Percentiles rank a stretch among this genome's conserved stretches.
Conservation (phyloP, 2,797 vertebrate species). For the Enteromius thamalakanensis region DNA sequence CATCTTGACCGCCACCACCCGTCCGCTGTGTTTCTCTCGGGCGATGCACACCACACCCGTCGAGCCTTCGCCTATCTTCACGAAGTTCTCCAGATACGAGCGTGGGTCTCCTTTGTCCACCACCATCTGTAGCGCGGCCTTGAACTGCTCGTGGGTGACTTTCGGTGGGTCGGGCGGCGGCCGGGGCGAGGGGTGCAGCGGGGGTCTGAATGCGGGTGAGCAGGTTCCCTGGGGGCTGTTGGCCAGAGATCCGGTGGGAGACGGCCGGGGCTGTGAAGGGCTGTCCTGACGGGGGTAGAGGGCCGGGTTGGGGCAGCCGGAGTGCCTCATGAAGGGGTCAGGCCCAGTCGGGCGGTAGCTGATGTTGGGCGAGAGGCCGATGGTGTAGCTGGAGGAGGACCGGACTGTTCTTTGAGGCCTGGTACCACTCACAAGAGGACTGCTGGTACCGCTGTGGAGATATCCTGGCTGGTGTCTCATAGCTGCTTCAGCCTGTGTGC, state of each 20-base stretch:
- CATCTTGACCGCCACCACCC: constrained; percentile 98
- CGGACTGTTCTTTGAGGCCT: constrained; percentile 77
- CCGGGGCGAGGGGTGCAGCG: constrained; percentile 81
- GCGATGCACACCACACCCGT: constrained; percentile 97
- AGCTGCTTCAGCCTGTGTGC: constrained; percentile 73
- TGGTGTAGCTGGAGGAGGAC: constrained; percentile 83
- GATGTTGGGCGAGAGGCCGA: constrained; percentile 82
- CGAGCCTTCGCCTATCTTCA: constrained; percentile 97
- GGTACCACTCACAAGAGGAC: constrained; percentile 75
- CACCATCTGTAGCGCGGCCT: constrained; percentile 96
- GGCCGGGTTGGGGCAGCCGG: constrained; percentile 79
- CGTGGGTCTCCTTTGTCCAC: constrained; percentile 96
- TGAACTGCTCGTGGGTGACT: constrained; percentile 97
- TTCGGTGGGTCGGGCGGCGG: constrained; percentile 85
- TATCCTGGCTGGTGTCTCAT: constrained; percentile 78
- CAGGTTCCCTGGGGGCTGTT: constrained; percentile 90
- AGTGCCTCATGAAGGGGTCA: constrained; percentile 79
- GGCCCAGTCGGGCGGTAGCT: constrained; percentile 75
- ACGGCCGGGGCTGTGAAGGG: constrained; percentile 84
- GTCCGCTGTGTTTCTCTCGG: constrained; percentile 92
- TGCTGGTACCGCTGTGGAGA: constrained; percentile 79
- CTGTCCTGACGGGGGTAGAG: constrained; percentile 80
- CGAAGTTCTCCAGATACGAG: constrained; percentile 92
- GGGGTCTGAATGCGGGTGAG: constrained; percentile 86
- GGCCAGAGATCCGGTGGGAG: constrained; percentile 90